phyloP scores from a whole-genome alignment of 2,797 vertebrate genomes.

The Sebastes umbrosus region DNA sequence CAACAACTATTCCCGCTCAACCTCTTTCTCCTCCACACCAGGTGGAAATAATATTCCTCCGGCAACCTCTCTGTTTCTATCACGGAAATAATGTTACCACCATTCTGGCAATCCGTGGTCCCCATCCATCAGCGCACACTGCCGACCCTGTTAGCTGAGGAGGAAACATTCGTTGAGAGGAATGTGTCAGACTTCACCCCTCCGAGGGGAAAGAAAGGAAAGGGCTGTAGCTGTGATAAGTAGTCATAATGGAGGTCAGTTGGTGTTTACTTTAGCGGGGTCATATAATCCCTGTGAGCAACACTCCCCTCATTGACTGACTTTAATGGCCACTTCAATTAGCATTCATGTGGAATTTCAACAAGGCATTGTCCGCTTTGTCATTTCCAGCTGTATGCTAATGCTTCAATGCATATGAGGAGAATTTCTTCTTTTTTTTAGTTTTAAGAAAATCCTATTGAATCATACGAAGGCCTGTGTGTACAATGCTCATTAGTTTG shows the following conservation, averaged over 20 bases:
- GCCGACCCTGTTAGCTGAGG: constrained; percentile 49
- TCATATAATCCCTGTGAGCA: constrained; percentile 73
- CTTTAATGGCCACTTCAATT: constrained; percentile 75
- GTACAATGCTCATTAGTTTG: constrained; percentile 76
- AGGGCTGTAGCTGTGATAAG: constrained; percentile 74
- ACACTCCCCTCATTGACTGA: constrained; percentile 65
- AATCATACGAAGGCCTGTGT: constrained; percentile 25
- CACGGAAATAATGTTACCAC: constrained; percentile 42
- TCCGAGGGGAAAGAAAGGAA: constrained; percentile 67
- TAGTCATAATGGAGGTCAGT: constrained; percentile 78
- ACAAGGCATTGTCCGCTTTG: constrained; percentile 49
- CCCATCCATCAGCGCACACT: constrained; percentile 53
- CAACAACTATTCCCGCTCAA: constrained; percentile 40
- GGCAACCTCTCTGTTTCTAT: constrained; percentile 32
- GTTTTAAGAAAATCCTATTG: constrained; percentile 10
- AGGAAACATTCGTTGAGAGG: constrained; percentile 63
- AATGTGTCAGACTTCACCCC: constrained; percentile 77
- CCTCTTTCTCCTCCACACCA: constrained; percentile 44
- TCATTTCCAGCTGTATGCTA: constrained; percentile 76
- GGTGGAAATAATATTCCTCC: constrained; percentile 70
- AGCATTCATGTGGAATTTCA: constrained; percentile 73
- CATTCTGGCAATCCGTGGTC: constrained; percentile 33
- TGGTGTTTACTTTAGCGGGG: constrained; percentile 74
- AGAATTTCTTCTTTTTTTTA: not conserved
- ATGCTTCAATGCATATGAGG: constrained; percentile 42